Base-by-base conservation (phyloP, 1,140 invertebrate species). In the Pseudomyrmex pallidus region DNA sequence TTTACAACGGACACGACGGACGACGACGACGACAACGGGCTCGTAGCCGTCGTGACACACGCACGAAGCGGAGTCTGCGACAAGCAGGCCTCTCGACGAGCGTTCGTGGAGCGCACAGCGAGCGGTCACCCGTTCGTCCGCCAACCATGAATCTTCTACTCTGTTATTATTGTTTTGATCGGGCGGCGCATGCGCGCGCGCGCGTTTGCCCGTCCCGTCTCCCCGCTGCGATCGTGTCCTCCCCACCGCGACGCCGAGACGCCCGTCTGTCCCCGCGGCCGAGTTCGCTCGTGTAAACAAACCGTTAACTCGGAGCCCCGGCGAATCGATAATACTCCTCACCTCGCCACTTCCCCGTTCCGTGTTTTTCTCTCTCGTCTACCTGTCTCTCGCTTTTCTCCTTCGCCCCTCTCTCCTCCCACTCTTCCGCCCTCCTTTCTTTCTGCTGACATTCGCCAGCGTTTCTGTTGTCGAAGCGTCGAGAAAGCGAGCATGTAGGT, bases 111-210 rank as follows among this genome's bases (percentile, higher is more conserved):
- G 54, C 62, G 62, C 54, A 62, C 67, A 80, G 64, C 84, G 84
- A 86, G 77, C 86, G 64, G 76, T 64, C 74, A 83, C 50, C 70
- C 82, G 87, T 54, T 78, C 87, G 64, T 86, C 89, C 84, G 90
- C 90, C 91, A 93, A 91, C 89, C 90, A 90, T 93, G 90, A 94
- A 93, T 92, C 91, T 92, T 94, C 91, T 91, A 91, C 92, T 93
- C 89, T 92, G 90, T 92, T 94, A 93, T 94, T 94, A 94, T 94
- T 94, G 92, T 94, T 94, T 94, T 94, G 92, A 90, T 87, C 85
- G 84, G 59, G 84, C 56, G 22, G 89, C 94, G 93, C 94, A 94
- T 93, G 94, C 93, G 94, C 91, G 74, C 67, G 46, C 35, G 35
- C 35, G 35, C 35, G 4, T 35, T 35, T 35, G 72, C 35, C 20